A percentile compares a stretch with the other conserved stretches of the same genome.
Evolutionary conservation across 2,113 vertebrate species (phyloP).

Genomic region (Chiloscyllium plagiosum): DNA sequence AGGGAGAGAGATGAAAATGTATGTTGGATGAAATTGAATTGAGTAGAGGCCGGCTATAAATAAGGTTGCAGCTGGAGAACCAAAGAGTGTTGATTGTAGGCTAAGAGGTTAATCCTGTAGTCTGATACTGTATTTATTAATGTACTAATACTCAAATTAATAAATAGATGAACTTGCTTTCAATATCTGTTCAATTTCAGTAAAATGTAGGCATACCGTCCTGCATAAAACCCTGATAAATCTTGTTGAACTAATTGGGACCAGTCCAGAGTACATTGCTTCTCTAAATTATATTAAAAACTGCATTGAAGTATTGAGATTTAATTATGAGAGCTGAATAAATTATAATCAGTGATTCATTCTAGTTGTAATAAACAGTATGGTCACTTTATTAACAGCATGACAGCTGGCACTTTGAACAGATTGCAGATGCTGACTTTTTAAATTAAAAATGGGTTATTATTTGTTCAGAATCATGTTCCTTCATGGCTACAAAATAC

Average conservation of each 20-base stretch:
- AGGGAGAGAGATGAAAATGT: background rate
- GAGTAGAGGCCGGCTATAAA: background rate
- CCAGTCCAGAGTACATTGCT: background rate
- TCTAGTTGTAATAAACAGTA: background rate
- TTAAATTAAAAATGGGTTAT: background rate
- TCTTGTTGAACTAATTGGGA: background rate
- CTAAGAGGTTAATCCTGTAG: too few species aligned
- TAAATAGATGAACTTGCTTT: background rate
- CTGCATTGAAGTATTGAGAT: background rate
- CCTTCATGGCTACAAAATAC: slow-evolving; percentile 70
- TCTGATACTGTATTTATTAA: background rate
- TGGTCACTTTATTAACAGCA: background rate
- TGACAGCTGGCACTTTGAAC: background rate
- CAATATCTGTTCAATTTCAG: background rate
- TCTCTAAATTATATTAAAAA: background rate
- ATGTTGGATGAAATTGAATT: background rate
- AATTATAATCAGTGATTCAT: background rate
- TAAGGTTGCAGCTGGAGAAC: background rate
- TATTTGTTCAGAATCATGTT: slow-evolving; percentile 55
- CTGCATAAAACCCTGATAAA: background rate
- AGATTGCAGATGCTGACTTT: background rate
- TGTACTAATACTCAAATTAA: background rate
- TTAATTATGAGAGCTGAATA: background rate
- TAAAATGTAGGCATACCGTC: background rate
- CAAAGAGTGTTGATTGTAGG: background rate